A percentile compares a stretch with the other conserved stretches of the same genome.
Conservation (phyloP, 2,113 vertebrate genomes). For the Erythrolamprus reginae region DNA sequence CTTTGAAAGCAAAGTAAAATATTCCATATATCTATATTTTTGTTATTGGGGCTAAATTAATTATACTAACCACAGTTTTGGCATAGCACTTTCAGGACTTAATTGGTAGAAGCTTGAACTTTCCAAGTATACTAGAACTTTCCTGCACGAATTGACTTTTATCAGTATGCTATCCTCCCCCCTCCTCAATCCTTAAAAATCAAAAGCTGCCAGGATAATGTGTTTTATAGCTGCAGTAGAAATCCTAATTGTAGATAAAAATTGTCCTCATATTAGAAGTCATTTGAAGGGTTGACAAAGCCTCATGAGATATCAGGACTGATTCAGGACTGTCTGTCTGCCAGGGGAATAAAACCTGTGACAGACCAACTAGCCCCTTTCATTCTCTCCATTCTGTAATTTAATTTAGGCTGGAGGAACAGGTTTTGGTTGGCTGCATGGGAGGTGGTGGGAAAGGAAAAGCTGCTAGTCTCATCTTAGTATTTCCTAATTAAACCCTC, state of each 20-base stretch:
- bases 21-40: background rate
- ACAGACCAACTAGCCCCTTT: background rate
- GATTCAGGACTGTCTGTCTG: background rate
- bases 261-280: background rate
- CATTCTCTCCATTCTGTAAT: background rate
- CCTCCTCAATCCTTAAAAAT: background rate
- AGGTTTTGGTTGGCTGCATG: background rate
- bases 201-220: background rate
- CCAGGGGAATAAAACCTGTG: background rate
- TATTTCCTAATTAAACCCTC: background rate
- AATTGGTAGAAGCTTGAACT: background rate
- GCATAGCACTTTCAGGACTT: background rate
- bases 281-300: background rate
- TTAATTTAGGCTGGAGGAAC: background rate
- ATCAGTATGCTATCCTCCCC: background rate
- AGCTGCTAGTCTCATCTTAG: background rate
- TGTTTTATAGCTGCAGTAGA: background rate
- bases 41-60: background rate
- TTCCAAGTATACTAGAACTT: background rate
- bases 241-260: background rate
- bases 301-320: background rate
- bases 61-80: background rate
- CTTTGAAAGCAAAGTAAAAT: conserved; percentile 96
- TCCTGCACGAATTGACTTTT: background rate
- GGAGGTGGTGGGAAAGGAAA: background rate